Percentiles rank a stretch among this genome's conserved stretches.
Evolutionary conservation across 2,888 invertebrate genomes (phyloP).

Genomic region (Cerceris ruficornis): DNA sequence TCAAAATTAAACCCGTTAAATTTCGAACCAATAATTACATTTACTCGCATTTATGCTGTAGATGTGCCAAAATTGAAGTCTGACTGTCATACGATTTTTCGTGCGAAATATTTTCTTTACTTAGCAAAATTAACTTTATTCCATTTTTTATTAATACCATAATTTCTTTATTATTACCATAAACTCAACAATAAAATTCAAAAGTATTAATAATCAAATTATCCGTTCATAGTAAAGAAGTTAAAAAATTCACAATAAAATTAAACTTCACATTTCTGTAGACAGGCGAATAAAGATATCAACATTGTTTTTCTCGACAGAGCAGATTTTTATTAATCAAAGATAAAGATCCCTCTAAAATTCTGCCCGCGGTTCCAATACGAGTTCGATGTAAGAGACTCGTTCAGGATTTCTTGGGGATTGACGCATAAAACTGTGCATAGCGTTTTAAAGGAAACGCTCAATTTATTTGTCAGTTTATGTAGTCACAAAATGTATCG

Average conservation of each 20-base stretch:
- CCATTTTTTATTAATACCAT: no score
- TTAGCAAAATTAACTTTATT: no score
- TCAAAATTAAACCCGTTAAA: no score
- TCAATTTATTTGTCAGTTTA: constrained; percentile 74
- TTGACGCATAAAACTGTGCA: constrained; percentile 27
- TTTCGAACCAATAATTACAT: no score
- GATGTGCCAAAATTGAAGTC: no score
- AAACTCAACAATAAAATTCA: neutral
- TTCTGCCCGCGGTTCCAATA: constrained; percentile 45
- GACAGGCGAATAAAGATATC: constrained; percentile 2
- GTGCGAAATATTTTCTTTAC: no score
- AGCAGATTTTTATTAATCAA: constrained; percentile 52
- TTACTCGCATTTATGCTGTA: no score
- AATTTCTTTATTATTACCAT: no score
- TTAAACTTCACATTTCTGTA: neutral
- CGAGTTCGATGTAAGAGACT: constrained; percentile 30
- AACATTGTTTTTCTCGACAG: constrained; percentile 19
- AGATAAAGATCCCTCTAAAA: constrained; percentile 46
- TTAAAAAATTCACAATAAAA: neutral
- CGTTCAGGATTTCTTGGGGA: constrained; percentile 1
- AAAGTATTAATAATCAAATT: neutral
- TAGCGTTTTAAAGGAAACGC: constrained; percentile 71
- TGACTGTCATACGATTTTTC: no score
- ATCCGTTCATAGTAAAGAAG: no score
- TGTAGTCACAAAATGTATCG: constrained; percentile 77